Evolutionary conservation across 2,888 invertebrate genomes (phyloP).

Genomic region (Noctua janthe): DNA sequence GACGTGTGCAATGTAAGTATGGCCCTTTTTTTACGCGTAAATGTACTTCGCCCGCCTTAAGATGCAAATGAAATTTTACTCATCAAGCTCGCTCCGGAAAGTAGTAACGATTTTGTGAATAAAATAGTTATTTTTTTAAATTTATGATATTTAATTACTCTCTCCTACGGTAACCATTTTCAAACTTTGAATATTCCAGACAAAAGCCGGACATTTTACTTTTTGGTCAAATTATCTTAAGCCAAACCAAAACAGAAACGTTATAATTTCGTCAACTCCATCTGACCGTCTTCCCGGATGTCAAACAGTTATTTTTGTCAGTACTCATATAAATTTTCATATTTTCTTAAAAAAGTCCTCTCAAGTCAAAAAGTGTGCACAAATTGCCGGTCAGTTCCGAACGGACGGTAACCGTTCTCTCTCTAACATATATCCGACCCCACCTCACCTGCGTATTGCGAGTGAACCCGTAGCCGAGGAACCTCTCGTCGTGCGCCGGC

Average conservation of each 20-base stretch:
- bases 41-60: background rate
- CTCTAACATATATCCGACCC: background rate
- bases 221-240: background rate
- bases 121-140: background rate
- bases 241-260: background rate
- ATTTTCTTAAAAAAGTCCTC: background rate
- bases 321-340: background rate
- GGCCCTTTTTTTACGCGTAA: background rate
- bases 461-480: slow-evolving; percentile 97
- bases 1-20: background rate
- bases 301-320: background rate
- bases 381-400: background rate
- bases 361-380: background rate
- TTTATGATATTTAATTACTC: too few species aligned
- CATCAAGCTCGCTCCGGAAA: background rate
- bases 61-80: background rate
- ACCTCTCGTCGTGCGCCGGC: slow-evolving; percentile 96
- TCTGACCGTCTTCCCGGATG: background rate
- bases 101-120: background rate
- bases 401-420: too few species aligned
- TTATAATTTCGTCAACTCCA: background rate
- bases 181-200: too few species aligned
- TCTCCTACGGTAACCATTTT: too few species aligned
- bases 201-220: too few species aligned
- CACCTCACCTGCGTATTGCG: slow-evolving; percentile 95